Conservation (phyloP, 2,797 vertebrate species). For the Leontocebus nigricollis region DNA sequence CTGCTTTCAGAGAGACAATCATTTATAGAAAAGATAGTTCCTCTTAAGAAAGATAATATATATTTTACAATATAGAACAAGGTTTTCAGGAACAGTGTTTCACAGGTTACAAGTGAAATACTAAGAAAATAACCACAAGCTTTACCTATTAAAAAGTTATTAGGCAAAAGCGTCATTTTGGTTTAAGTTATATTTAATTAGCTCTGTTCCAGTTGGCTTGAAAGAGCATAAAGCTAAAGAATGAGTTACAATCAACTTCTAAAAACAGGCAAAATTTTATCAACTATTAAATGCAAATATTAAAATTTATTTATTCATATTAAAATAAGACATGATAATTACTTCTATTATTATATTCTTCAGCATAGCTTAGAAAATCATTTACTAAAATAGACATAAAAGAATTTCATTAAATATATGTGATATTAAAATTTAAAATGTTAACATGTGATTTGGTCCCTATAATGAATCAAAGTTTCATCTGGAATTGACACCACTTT, state of each 20-base stretch:
- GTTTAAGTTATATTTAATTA: conserved; percentile 52
- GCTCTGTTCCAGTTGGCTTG: neutral
- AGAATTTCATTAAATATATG: neutral
- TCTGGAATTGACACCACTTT: neutral
- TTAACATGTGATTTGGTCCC: neutral
- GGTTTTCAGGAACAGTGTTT: conserved; percentile 39
- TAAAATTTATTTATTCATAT: conserved; percentile 20
- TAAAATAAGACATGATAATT: conserved; percentile 3
- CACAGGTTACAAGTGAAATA: neutral
- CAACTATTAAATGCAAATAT: neutral
- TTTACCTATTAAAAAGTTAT: neutral
- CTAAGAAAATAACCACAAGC: conserved; percentile 27
- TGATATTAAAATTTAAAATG: neutral
- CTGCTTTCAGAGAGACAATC: neutral
- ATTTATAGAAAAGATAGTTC: neutral
- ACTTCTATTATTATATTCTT: neutral
- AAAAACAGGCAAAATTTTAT: neutral
- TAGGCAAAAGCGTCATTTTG: neutral
- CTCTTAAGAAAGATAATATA: neutral
- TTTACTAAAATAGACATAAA: neutral
- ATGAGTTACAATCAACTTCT: neutral
- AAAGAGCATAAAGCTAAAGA: neutral
- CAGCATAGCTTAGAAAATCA: neutral
- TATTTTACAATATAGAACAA: neutral
- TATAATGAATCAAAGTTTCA: neutral